Percentiles rank a stretch among this genome's conserved stretches.
Evolutionary conservation across 2,888 invertebrate species (phyloP).

Genomic region (Pyrrhosoma nymphula): DNA sequence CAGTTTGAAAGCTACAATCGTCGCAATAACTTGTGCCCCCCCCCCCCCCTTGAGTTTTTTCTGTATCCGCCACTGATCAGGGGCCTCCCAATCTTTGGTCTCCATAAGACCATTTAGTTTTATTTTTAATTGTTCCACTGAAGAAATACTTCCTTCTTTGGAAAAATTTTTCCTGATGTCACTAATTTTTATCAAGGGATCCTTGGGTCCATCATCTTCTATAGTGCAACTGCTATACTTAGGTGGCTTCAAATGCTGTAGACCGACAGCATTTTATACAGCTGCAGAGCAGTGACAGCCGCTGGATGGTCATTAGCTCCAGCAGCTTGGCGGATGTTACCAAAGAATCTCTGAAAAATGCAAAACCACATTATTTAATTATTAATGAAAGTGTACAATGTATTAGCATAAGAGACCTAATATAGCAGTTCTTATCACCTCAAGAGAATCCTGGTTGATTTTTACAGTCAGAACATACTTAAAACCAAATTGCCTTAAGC

Average conservation of each 20-base stretch:
- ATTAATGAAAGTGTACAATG: not conserved
- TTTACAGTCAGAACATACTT: not conserved
- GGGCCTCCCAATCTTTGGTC: slow-evolving; percentile 4
- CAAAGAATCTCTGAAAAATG: not conserved
- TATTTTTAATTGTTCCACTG: not conserved
- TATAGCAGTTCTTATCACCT: not conserved
- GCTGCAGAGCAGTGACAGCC: too few relatives aligned
- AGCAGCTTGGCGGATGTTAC: not conserved
- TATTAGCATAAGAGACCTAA: not conserved
- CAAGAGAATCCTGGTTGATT: not conserved
- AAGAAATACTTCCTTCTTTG: not conserved
- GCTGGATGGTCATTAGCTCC: too few relatives aligned
- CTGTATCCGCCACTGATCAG: not conserved
- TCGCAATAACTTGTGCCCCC: too few relatives aligned
- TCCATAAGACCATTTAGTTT: slow-evolving; percentile 21
- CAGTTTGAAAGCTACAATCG: too few relatives aligned
- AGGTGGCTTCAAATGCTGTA: too few relatives aligned
- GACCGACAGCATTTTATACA: too few relatives aligned
- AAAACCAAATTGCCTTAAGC: not conserved
- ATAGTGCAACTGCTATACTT: too few relatives aligned
- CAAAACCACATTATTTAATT: not conserved
- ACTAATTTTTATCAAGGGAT: too few relatives aligned
- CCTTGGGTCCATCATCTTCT: too few relatives aligned
- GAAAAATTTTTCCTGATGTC: not conserved
- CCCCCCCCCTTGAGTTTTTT: too few relatives aligned